Conservation (phyloP, 2,888 invertebrate species). For the Drosophila tripunctata region DNA sequence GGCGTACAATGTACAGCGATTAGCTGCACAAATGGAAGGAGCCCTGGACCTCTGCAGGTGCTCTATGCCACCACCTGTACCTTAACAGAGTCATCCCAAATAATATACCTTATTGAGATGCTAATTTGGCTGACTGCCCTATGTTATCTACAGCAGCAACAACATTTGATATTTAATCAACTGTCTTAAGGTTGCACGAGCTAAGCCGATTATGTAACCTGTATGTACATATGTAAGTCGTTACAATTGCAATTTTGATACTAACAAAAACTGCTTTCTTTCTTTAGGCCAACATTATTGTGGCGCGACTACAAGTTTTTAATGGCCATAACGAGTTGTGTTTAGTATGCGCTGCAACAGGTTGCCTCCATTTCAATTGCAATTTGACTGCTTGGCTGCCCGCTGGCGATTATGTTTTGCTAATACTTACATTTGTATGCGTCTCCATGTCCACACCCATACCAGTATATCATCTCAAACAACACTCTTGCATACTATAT, state of each 20-base stretch:
- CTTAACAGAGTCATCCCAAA: conserved; percentile 77
- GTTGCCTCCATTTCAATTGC: conserved; percentile 24
- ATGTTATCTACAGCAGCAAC: conserved; percentile 82
- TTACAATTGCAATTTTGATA: conserved; percentile 22
- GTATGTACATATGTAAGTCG: no score
- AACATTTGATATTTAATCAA: conserved; percentile 8
- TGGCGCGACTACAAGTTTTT: neutral
- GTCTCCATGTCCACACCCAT: conserved; percentile 1
- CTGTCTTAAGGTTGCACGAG: conserved; percentile 44
- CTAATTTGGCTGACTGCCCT: conserved; percentile 81
- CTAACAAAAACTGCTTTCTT: conserved; percentile 1
- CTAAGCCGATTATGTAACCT: conserved; percentile 2
- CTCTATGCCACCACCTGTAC: conserved; percentile 58
- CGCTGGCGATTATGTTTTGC: conserved; percentile 21
- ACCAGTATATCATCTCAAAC: neutral
- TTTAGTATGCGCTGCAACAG: conserved; percentile 31
- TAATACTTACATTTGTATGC: conserved; percentile 31
- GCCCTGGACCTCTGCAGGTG: conserved; percentile 79
- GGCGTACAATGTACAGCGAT: conserved; percentile 72
- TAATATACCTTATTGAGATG: conserved; percentile 83
- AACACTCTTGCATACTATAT: no score
- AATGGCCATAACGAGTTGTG: conserved; percentile 23
- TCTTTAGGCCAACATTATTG: conserved; percentile 1
- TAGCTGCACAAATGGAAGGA: conserved; percentile 76
- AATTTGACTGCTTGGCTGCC: conserved; percentile 21